Percentiles rank a stretch among this genome's conserved stretches.
Evolutionary conservation across 2,113 vertebrate species (phyloP).

Genomic region (Hyperoodon ampullatus): DNA sequence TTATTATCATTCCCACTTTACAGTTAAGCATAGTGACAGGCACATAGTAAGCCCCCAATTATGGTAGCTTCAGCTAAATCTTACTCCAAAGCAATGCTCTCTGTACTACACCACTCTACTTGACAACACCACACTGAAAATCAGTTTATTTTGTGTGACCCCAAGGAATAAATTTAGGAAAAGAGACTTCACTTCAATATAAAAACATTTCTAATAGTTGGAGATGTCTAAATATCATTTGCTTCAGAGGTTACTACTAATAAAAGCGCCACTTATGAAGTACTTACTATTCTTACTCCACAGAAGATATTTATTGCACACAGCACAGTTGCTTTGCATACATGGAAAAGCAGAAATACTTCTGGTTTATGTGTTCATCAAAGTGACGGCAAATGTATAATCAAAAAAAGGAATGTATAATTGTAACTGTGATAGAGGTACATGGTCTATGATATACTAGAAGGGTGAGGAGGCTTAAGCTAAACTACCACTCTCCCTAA

Average conservation of each 20-base stretch:
- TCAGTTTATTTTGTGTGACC: background rate
- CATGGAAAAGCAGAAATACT: background rate
- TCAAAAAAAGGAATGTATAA: slow-evolving; percentile 11
- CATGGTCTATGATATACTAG: background rate
- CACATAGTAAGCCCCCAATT: background rate
- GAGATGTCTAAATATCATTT: slow-evolving; percentile 1
- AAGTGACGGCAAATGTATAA: background rate
- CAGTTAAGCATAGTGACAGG: background rate
- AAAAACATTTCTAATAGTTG: background rate
- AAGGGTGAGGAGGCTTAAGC: background rate
- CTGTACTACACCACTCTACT: background rate
- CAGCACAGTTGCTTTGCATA: background rate
- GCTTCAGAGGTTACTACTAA: background rate
- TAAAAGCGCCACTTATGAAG: background rate
- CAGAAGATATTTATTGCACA: background rate
- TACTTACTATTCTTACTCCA: background rate
- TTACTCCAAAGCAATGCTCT: background rate
- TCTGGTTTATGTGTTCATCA: background rate
- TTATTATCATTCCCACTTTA: slow-evolving; percentile 2
- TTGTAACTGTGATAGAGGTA: background rate
- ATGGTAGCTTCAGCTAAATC: background rate
- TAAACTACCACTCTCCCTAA: background rate
- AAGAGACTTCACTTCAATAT: background rate
- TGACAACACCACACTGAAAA: background rate
- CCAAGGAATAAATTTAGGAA: background rate